phyloP scores from a whole-genome alignment of 1,140 invertebrate genomes.

The Drosophila ambigua region DNA sequence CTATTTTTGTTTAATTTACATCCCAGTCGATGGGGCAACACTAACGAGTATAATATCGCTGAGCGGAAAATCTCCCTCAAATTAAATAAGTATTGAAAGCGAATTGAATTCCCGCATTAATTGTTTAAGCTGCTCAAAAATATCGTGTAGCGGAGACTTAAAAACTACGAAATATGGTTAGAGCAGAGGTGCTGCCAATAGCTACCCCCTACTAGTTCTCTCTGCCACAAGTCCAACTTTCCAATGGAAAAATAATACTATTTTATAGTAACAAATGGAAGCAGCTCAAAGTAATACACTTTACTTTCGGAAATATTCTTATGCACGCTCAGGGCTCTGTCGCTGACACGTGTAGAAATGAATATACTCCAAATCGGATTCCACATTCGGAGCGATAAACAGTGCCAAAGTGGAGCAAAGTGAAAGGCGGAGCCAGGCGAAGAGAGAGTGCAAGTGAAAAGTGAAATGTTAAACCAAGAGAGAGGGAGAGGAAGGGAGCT shows the following conservation, averaged over 20 bases:
- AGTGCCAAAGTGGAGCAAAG: slow-evolving; percentile 33
- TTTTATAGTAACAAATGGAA: slow-evolving; percentile 18
- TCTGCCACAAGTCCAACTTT: too few species aligned
- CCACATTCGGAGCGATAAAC: slow-evolving; percentile 21
- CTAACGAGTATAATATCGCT: too few species aligned
- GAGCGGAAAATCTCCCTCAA: too few species aligned
- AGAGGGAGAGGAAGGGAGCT: not conserved
- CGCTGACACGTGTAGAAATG: slow-evolving; percentile 41
- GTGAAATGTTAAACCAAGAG: slow-evolving; percentile 52
- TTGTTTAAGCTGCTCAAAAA: too few species aligned
- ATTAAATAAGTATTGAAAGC: too few species aligned
- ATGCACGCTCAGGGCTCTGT: slow-evolving; percentile 31
- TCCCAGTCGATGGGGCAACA: not conserved
- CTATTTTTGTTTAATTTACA: slow-evolving; percentile 28
- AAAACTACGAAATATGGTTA: too few species aligned
- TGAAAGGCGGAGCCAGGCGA: not conserved
- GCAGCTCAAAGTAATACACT: slow-evolving; percentile 9
- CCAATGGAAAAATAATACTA: too few species aligned
- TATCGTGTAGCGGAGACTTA: too few species aligned
- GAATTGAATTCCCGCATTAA: too few species aligned
- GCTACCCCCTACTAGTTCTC: too few species aligned
- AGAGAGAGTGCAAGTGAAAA: slow-evolving; percentile 31
- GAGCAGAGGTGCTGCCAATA: too few species aligned
- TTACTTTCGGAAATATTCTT: slow-evolving; percentile 39
- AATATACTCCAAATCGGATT: slow-evolving; percentile 20